These are phyloP conservation scores for Anthoscopus minutus DNA, from an alignment of 2,113 vertebrate species.

Conservation along the genomic window DNA sequence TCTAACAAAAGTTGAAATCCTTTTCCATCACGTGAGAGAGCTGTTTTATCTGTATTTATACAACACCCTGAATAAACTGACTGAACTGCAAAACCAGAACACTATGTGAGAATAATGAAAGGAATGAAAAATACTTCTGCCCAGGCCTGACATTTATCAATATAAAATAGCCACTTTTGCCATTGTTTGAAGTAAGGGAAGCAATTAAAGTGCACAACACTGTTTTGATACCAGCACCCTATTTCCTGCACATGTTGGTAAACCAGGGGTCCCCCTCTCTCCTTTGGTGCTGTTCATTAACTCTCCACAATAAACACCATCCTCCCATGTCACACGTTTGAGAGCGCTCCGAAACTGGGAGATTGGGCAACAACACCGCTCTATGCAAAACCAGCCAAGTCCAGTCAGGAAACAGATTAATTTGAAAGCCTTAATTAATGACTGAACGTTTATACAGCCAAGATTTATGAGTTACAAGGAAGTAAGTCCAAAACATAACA, in stretches of 20 bases:
- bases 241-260: background rate
- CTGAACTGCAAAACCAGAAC: background rate
- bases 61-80: background rate
- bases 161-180: background rate
- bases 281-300: background rate
- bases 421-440: conserved; percentile 62
- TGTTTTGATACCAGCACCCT: background rate
- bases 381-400: conserved; percentile 48
- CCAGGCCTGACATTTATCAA: background rate
- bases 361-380: background rate
- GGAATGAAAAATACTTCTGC: background rate
- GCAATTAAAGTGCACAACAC: background rate
- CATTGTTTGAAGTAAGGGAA: background rate
- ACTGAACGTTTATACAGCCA: conserved; percentile 48
- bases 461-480: conserved; percentile 56
- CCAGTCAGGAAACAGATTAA: conserved; percentile 63
- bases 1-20: background rate
- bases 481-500: conserved; percentile 46
- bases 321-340: background rate
- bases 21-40: background rate
- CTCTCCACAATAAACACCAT: background rate
- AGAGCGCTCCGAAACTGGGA: background rate
- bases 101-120: background rate
- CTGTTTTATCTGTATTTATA: background rate
- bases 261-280: background rate